Base-by-base conservation (phyloP, 2,888 invertebrate genomes). In the Xylophagus ater region DNA sequence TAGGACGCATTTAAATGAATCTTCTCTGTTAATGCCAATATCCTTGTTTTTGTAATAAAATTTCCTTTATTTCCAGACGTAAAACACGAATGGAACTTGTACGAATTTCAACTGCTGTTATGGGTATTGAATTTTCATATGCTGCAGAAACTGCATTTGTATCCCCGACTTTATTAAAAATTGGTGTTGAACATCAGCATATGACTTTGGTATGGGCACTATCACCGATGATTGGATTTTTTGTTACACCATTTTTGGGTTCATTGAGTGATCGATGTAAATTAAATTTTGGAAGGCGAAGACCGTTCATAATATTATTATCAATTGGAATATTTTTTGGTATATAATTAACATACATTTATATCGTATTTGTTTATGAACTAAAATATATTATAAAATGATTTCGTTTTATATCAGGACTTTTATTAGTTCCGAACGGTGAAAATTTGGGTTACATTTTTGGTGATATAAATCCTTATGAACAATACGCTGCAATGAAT, bases 71-170 rank as follows among this genome's bases (percentile, higher is more conserved):
- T 47, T 62, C 32, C 59, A 88, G 88, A 63, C 69, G 72, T 47
- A 90, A 90, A 68, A 79, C 81, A 10, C 71, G 85, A 13, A 65
- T 71, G 34, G 90, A 93, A 60, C 65, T 94, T 49, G 76, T 92
- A 48, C 72, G 88, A 8, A 78, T 94, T 47, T 93, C 92, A 14
- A 85, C 92, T 1, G 92, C 92, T 1, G 93, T 96, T 1, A 93
- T 92, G 84, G 94, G 96, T 2, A 93, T 96, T 41, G 94, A 96
- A 61, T 90, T 96, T 65, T 92, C 94, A 0, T 96, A 96, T 58
- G 92, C 96, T 0, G 94, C 93, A 0, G 94, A 96, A 67, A 96
- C 94, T 0, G 94, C 94, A 1, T 94, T 94, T 64, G 94, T 94
- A 1, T 93, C 90, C 0, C 94, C 96, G 2, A 92, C 90, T 0